Evolutionary conservation across 2,797 vertebrate species (phyloP).

Genomic region (Champsocephalus gunnari): DNA sequence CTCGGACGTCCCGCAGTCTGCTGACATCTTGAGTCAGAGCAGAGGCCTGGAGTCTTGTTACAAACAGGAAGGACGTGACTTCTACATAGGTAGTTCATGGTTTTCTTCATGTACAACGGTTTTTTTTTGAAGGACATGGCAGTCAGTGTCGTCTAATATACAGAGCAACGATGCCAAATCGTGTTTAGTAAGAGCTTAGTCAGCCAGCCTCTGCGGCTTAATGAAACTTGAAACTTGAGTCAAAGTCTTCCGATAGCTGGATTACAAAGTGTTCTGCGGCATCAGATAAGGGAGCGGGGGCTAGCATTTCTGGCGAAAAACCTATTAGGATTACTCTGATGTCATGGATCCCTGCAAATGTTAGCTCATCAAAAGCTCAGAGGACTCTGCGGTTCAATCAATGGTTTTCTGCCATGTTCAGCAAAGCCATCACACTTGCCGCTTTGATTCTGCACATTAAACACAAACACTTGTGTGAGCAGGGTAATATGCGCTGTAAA

Average conservation of each 20-base stretch:
- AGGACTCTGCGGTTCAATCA: slow-evolving; percentile 65
- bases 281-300: slow-evolving; percentile 73
- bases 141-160: slow-evolving; percentile 24
- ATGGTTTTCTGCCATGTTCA: slow-evolving; percentile 69
- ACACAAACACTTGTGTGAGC: slow-evolving; percentile 58
- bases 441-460: slow-evolving; percentile 75
- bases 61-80: slow-evolving; percentile 42
- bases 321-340: slow-evolving; percentile 75
- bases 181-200: slow-evolving; percentile 72
- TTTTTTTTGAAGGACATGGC: neutral
- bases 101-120: slow-evolving; percentile 21
- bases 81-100: slow-evolving; percentile 10
- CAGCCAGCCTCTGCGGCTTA: slow-evolving; percentile 70
- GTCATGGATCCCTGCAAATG: slow-evolving; percentile 75
- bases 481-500: slow-evolving; percentile 47
- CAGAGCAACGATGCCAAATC: slow-evolving; percentile 49
- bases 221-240: slow-evolving; percentile 73
- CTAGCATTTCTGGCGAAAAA: slow-evolving; percentile 57
- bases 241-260: slow-evolving; percentile 73
- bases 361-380: slow-evolving; percentile 74
- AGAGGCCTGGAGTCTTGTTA: slow-evolving; percentile 40
- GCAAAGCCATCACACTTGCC: slow-evolving; percentile 60
- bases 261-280: slow-evolving; percentile 71
- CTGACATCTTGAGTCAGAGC: slow-evolving; percentile 48
- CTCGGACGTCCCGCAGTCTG: slow-evolving; percentile 1